Evolutionary conservation across 2,888 invertebrate genomes (phyloP).

Genomic region (Hypselothyrea guttata): DNA sequence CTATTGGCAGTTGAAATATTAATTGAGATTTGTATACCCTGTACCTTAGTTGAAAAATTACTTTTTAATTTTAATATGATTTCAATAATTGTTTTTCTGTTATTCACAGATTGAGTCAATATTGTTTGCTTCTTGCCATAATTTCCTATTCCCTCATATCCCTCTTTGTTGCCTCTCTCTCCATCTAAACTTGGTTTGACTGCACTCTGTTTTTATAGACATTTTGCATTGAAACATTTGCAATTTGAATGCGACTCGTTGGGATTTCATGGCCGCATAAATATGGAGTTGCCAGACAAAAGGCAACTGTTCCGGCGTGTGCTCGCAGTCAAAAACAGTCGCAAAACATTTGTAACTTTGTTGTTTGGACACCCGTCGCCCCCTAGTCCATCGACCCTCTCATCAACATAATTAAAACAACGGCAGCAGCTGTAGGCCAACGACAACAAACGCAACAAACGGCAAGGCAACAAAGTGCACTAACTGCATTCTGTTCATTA

Average conservation of each 20-base stretch:
- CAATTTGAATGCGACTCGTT: slow-evolving; percentile 50
- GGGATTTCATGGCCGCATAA: slow-evolving; percentile 54
- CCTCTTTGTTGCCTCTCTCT: no score
- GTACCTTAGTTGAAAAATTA: no score
- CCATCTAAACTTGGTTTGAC: no score
- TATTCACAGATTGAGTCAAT: no score
- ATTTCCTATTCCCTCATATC: no score
- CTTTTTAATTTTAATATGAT: no score
- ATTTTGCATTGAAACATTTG: slow-evolving; percentile 21
- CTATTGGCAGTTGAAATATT: no score
- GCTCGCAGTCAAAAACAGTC: slow-evolving; percentile 31
- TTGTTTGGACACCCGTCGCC: slow-evolving; percentile 8
- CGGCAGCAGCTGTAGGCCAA: slow-evolving; percentile 42
- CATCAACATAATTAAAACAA: slow-evolving; percentile 49
- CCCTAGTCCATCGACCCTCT: background rate
- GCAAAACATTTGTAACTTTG: slow-evolving; percentile 51
- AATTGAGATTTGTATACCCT: no score
- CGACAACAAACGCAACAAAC: slow-evolving; percentile 48
- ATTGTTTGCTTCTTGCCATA: no score
- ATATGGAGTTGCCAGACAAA: slow-evolving; percentile 39
- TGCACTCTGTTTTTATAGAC: background rate
- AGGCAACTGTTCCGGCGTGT: slow-evolving; percentile 27
- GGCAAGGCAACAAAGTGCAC: slow-evolving; percentile 45
- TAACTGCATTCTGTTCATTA: slow-evolving; percentile 60
- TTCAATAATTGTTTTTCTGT: no score